phyloP scores from a whole-genome alignment of 2,113 vertebrate species.

The Pachyramphus minor region DNA sequence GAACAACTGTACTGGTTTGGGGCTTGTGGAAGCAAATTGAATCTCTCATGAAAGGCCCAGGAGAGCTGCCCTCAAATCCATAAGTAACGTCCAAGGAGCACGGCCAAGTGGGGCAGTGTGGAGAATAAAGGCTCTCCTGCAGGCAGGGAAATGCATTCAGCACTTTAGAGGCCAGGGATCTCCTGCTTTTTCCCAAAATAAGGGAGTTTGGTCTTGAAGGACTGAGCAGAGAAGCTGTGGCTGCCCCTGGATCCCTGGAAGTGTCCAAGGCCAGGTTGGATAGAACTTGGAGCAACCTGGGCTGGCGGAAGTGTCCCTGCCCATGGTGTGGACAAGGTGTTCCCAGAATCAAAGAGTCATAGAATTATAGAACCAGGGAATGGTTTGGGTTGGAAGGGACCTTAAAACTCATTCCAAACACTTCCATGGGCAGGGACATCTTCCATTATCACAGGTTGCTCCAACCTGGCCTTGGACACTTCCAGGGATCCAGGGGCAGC shows the following conservation, averaged over 20 bases:
- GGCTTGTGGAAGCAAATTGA: background rate
- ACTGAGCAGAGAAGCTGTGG: background rate
- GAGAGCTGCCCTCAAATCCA: background rate
- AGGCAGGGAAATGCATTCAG: background rate
- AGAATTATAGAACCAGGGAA: background rate
- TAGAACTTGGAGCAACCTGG: background rate
- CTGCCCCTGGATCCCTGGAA: background rate
- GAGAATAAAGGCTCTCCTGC: background rate
- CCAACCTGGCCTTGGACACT: background rate
- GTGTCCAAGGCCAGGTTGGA: background rate
- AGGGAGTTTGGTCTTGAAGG: background rate
- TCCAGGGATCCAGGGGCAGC: background rate
- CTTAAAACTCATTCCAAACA: rapidly evolving
- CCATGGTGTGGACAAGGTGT: background rate
- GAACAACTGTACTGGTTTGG: background rate
- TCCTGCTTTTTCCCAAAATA: background rate
- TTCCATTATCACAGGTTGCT: background rate
- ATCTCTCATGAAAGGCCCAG: background rate
- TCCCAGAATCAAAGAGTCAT: no score
- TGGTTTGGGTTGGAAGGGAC: background rate
- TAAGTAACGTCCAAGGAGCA: background rate
- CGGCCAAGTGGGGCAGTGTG: background rate
- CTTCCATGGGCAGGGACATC: background rate
- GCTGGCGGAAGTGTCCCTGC: background rate
- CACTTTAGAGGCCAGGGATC: background rate